Evolutionary conservation across 2,888 invertebrate genomes (phyloP).

Genomic region (Apodemia mormo): DNA sequence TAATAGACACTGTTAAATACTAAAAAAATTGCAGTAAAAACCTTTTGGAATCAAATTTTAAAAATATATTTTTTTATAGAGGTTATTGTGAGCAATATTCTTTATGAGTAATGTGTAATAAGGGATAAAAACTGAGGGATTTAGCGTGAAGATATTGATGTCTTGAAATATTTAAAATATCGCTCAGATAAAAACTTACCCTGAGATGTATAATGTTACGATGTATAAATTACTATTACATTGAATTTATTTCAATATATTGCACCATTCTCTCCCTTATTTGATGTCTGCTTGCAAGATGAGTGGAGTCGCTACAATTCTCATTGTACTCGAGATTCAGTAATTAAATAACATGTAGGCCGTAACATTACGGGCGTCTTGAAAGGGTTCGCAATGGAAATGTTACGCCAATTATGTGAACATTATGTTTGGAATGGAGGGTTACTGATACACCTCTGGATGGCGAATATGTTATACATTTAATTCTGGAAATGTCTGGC

Average conservation of each 20-base stretch:
- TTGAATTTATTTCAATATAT: constrained; percentile 20
- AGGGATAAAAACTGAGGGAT: no score
- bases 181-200: not conserved
- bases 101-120: no score
- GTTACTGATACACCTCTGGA: constrained; percentile 63
- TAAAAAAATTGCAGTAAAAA: no score
- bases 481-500: constrained; percentile 20
- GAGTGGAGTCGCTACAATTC: constrained; percentile 68
- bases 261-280: constrained; percentile 20
- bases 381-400: constrained; percentile 79
- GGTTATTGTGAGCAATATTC: no score
- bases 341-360: constrained; percentile 82
- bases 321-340: constrained; percentile 77
- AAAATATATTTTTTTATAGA: no score
- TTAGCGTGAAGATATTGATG: no score
- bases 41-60: no score
- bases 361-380: constrained; percentile 75
- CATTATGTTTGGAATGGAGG: constrained; percentile 77
- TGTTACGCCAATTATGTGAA: constrained; percentile 81
- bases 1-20: no score
- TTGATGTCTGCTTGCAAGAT: constrained; percentile 39
- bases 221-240: constrained; percentile 1
- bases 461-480: constrained; percentile 26
- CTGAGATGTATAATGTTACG: not conserved
- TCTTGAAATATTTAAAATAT: not conserved